Base-by-base conservation (phyloP, 2,888 invertebrate species). In the Platynereis dumerilii region DNA sequence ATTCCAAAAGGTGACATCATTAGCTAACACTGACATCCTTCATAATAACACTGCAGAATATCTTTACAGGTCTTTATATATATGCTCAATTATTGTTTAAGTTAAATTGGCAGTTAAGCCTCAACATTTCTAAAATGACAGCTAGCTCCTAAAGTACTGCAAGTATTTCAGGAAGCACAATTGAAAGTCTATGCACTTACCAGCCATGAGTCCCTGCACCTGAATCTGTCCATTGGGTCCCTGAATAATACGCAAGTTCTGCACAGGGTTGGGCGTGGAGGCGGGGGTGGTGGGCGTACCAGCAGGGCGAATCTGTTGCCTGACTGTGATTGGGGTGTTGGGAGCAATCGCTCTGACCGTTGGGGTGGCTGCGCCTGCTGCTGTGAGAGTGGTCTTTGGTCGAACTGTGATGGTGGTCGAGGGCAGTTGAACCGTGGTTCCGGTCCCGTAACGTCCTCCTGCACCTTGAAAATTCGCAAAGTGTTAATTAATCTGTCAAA, bases 151-250 rank as follows among this genome's bases (percentile, higher is more conserved):
- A n/a, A n/a, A n/a, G n/a, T n/a, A n/a, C n/a, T n/a, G n/a, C n/a
- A n/a, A n/a, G n/a, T n/a, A n/a, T n/a, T n/a, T n/a, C n/a, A n/a
- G n/a, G n/a, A n/a, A n/a, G n/a, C n/a, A n/a, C n/a, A n/a, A n/a
- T n/a, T n/a, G n/a, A n/a, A n/a, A n/a, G n/a, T n/a, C n/a, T n/a
- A n/a, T n/a, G n/a, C n/a, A 64, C 74, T 76, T 79, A 61, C 95
- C 96, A 55, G 94, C 92, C 83, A 93, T 88, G 10, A 96, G 87
- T 0, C 96, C 96, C 67, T 93, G 90, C 1, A 96, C 95, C 75
- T 94, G 93, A 20, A 96, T 87, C 85, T 94, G 94, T 27, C 96
- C 96, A 83, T 94, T 94, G 0, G 93, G 91, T 0, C 92, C 90
- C 72, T 93, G 91, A 77, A 94, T 90, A 72, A 96, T 93, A 87